Evolutionary conservation across 2,113 vertebrate genomes (phyloP), one percentile per base, ranked within the genome.

Genomic region (Fulmarus glacialis): DNA sequence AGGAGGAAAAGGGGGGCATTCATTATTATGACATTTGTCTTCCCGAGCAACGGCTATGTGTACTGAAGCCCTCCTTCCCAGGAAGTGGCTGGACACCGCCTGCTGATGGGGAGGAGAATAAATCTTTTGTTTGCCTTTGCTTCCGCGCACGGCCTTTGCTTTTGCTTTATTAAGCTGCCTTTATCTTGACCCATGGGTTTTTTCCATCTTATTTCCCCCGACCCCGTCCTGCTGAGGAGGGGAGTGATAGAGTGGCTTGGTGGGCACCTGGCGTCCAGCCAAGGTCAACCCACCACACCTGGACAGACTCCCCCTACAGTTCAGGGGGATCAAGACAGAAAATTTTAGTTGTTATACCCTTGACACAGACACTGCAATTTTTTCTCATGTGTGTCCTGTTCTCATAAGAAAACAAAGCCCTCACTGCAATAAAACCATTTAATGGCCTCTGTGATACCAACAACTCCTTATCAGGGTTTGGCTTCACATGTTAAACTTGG

Each of bases 1-100:
- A n/a, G 20, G 34, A 15, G 8, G 19, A 10, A 6, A 22, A 6
- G 34, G 11, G 15, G 5, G 23, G 2, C 10, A 68, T 43, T 32
- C 3, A 0, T 26, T 70, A 45, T 17, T 66, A 47, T 5, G 9
- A 11, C 2, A 0, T 63, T 62, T 55, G 4, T 47, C 38, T 82
- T 24, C 47, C 16, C 3, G 48, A 40, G 48, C 40, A 80, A 47
- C 8, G 1, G 12, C 12, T 53, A 34, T 1, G 5, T 2, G 5
- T 82, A 66, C 53, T 68, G 24, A 82, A 89, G 42, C 36, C 16
- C 24, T 73, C 3, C 36, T 79, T 79, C 29, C 29, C 2, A 2
- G 36, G 29, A 79, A 63, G 12, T 16, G 13, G 16, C 9, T 62
- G 29, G 47, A 42, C 17, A 12, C 42, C 2, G 0, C 36, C 36